Evolutionary conservation across 2,888 invertebrate genomes (phyloP).

Genomic region (Alloplasta piceator): DNA sequence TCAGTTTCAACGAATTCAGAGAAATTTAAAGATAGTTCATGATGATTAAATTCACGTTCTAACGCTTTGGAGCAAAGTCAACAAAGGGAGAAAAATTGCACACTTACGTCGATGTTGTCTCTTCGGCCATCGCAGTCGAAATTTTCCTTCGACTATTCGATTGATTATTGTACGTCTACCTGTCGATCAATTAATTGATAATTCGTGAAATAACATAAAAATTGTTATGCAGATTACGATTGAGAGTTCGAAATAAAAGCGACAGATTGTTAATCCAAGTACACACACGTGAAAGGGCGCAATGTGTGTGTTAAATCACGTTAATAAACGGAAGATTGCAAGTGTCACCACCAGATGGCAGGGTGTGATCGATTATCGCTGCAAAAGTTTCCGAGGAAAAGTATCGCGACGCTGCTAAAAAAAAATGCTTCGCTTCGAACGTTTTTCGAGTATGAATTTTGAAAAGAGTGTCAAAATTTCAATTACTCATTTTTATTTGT

Average conservation of each 20-base stretch:
- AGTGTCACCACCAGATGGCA: too few relatives aligned
- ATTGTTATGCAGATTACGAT: too few relatives aligned
- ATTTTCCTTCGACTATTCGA: neutral
- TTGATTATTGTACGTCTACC: neutral
- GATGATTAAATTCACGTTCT: too few relatives aligned
- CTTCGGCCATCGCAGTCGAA: constrained; percentile 36
- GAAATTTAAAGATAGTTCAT: too few relatives aligned
- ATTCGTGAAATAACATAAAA: neutral
- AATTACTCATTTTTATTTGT: neutral
- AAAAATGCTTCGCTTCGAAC: neutral
- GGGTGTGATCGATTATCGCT: too few relatives aligned
- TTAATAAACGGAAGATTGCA: too few relatives aligned
- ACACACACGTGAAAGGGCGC: neutral
- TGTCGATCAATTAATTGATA: neutral
- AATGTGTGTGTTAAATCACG: neutral
- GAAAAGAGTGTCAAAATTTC: constrained; percentile 21
- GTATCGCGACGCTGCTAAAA: too few relatives aligned
- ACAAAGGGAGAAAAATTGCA: constrained; percentile 6
- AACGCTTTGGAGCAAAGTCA: neutral
- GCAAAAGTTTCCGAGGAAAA: too few relatives aligned
- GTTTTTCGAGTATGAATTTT: constrained; percentile 5
- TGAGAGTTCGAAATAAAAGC: neutral
- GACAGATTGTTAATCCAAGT: neutral
- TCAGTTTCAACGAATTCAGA: too few relatives aligned
- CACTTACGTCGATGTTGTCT: constrained; percentile 28